These are phyloP conservation scores for Cartodere bifasciata DNA, from an alignment of 2,888 invertebrate genomes.

Conservation along the genomic window DNA sequence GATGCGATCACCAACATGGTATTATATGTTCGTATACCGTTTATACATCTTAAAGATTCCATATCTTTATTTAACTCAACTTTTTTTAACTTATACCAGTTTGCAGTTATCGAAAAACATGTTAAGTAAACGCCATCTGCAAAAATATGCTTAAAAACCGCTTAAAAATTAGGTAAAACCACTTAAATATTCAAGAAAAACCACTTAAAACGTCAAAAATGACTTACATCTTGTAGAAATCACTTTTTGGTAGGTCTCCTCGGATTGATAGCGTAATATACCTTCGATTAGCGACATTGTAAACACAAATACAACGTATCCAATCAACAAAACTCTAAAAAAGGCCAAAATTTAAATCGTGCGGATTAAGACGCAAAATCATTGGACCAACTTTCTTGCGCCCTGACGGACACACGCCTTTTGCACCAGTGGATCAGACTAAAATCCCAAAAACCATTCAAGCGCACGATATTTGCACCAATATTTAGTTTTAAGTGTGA, in stretches of 20 bases:
- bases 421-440: too few species aligned
- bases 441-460: too few species aligned
- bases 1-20: conserved; percentile 22
- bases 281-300: conserved; percentile 19
- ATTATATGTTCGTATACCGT: conserved; percentile 23
- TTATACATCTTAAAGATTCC: conserved; percentile 19
- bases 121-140: conserved; percentile 7
- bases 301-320: conserved; percentile 16
- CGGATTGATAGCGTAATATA: conserved; percentile 11
- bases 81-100: conserved; percentile 16
- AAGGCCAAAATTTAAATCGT: too few species aligned
- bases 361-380: too few species aligned
- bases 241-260: conserved; percentile 8
- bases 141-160: conserved; percentile 2
- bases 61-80: conserved; percentile 16
- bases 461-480: too few species aligned
- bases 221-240: conserved; percentile 4
- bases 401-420: too few species aligned
- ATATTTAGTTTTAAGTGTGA: too few species aligned
- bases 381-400: too few species aligned
- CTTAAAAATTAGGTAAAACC: too few species aligned
- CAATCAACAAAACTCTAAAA: conserved; percentile 14
- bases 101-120: conserved; percentile 17
- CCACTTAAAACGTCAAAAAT: too few species aligned
- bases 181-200: too few species aligned